Evolutionary conservation across 2,113 vertebrate genomes (phyloP).

Genomic region (Microcebus jonahi): DNA sequence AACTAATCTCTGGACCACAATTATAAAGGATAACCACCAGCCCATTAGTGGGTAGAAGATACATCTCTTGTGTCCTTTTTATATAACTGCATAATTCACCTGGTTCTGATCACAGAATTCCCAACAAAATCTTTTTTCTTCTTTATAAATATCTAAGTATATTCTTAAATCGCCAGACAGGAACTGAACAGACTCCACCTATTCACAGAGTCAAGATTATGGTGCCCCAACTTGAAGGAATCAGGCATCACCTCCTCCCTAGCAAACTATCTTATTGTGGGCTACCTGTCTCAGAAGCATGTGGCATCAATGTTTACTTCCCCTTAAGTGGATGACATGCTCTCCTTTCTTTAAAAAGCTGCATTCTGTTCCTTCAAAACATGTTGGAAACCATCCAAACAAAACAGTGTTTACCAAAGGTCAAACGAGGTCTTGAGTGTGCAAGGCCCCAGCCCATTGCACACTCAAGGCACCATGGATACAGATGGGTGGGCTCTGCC

Average conservation of each 20-base stretch:
- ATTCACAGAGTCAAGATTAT: not conserved
- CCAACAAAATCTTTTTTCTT: not conserved
- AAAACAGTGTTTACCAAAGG: not conserved
- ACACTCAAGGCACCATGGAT: not conserved
- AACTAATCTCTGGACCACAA: accelerated
- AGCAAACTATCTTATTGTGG: not conserved
- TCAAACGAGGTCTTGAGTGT: not conserved
- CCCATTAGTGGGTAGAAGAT: not conserved
- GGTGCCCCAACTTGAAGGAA: no score
- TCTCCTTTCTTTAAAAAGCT: not conserved
- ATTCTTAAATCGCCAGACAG: not conserved
- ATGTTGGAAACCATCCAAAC: not conserved
- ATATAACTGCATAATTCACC: not conserved
- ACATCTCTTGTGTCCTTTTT: not conserved
- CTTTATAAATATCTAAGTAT: not conserved
- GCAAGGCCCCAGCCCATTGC: no score
- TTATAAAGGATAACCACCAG: not conserved
- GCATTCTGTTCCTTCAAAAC: not conserved
- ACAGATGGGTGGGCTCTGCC: not conserved
- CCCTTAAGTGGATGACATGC: not conserved
- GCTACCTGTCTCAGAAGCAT: not conserved
- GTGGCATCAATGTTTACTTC: not conserved
- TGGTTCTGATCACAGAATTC: not conserved
- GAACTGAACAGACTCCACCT: not conserved
- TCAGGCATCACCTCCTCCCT: not conserved